Base-by-base conservation (phyloP, 2,888 invertebrate genomes). In the Drosophila pseudotalamancana region DNA sequence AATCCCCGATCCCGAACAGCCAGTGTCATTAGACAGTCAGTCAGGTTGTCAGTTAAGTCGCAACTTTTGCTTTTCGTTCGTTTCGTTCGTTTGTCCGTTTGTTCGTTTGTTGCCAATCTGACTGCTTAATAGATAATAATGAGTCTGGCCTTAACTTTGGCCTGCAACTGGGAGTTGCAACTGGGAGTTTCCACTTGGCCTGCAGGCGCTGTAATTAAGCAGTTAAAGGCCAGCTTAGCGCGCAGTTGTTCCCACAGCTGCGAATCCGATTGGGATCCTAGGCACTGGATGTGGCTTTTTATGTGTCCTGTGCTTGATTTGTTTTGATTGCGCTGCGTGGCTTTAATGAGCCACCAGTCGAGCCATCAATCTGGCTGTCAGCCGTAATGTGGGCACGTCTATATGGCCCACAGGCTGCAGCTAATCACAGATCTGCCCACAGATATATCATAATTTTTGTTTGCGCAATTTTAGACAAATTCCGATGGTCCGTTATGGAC, bases 71-170 rank as follows among this genome's bases (percentile, higher is more conserved):
- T 70, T 72, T 70, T 27, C 6, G 40, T 21, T n/a, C n/a, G n/a
- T n/a, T n/a, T n/a, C 21, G 40, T 14, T 34, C 45, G 40, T 40
- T 37, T 14, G 3, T 25, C n/a, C n/a, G n/a, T 16, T 8, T 59
- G 3, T 23, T 23, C 43, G 39, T 46, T 49, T 14, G 14, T 39
- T 59, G 51, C 32, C 71, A 60, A 65, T 77, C 78, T 77, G 81
- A 76, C 82, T 83, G 60, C 70, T 80, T 87, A 85, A 86, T 85
- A 85, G 87, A 87, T 87, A 86, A 85, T 85, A 85, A 85, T 87
- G 85, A 85, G 77, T 74, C 63, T 67, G 66, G 27, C 25, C 39
- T 39, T 53, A 53, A 9, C 42, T 27, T 49, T 14, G 50, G 39
- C 11, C 37, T 21, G n/a, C 35, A 31, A 34, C 49, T 34, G 12